Conservation (phyloP, 2,888 invertebrate species). For the Conus canariensis region DNA sequence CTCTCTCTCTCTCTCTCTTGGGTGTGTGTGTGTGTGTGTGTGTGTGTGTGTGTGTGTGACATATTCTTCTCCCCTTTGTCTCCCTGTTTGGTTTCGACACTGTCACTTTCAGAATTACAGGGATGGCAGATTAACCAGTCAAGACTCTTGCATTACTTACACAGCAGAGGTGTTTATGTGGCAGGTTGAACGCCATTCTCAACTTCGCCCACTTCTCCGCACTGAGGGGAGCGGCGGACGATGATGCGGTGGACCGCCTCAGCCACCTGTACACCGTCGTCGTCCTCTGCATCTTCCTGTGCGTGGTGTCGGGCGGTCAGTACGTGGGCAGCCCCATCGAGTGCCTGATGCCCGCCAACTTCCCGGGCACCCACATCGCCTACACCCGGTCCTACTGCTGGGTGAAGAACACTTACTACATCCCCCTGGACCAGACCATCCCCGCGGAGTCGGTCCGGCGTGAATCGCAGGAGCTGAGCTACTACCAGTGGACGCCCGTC, state of each 20-base stretch:
- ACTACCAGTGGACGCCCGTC: constrained; percentile 16
- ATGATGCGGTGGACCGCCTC: constrained; percentile 71
- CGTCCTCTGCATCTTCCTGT: not conserved
- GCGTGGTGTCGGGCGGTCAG: not conserved
- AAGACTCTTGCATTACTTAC: no score
- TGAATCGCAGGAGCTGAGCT: not conserved
- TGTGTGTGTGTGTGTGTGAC: no score
- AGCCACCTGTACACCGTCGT: constrained; percentile 72
- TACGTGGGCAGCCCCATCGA: not conserved
- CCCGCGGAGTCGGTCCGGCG: not conserved
- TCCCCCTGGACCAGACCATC: not conserved
- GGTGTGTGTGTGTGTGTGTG: no score
- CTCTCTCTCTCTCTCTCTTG: no score
- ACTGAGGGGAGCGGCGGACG: constrained; percentile 67
- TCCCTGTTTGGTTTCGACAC: no score
- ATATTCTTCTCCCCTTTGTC: no score
- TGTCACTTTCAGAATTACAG: no score
- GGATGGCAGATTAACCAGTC: no score
- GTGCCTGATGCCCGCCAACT: not conserved
- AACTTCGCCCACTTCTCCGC: constrained; percentile 70
- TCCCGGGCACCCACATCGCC: not conserved
- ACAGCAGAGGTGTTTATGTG: no score
- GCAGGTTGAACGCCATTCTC: constrained; percentile 54
- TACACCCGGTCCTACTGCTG: constrained; percentile 2
- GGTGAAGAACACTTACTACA: constrained; percentile 11